Conservation (phyloP, 2,797 vertebrate species). For the Potorous gilbertii region DNA sequence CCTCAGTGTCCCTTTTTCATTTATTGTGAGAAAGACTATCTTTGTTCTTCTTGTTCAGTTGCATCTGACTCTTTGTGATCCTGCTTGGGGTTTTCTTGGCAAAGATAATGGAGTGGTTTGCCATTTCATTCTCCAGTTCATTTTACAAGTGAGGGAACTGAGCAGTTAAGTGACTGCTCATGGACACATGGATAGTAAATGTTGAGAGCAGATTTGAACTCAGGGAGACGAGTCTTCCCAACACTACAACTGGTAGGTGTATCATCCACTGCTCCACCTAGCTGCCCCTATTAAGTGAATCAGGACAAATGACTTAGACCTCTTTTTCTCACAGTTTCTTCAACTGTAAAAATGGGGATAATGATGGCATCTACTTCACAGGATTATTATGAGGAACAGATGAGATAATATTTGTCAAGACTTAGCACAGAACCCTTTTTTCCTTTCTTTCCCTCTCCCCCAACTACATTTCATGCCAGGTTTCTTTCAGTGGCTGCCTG, state of each 20-base stretch:
- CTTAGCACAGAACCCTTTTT: not conserved
- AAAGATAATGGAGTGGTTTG: not conserved
- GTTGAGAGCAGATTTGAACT: not conserved
- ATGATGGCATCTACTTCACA: not conserved
- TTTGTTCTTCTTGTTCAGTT: not conserved
- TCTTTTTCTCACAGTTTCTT: not conserved
- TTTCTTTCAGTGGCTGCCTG: not conserved
- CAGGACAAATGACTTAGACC: not conserved
- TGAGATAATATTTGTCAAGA: not conserved
- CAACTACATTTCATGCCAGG: not conserved
- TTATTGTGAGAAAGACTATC: not conserved
- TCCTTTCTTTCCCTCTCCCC: not conserved
- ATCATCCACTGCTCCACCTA: not conserved
- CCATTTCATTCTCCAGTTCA: not conserved
- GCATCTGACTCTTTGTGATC: not conserved
- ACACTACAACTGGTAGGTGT: fast-evolving
- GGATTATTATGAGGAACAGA: not conserved
- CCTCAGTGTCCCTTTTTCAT: not conserved
- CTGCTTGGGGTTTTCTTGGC: not conserved
- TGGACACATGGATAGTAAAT: not conserved
- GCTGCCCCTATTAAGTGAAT: not conserved
- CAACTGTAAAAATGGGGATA: not conserved
- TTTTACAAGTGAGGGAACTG: not conserved
- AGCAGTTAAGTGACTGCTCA: not conserved
- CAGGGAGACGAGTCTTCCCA: not conserved